Conservation (phyloP, 2,113 vertebrate species). For the Cyphomyrus discorhynchus region DNA sequence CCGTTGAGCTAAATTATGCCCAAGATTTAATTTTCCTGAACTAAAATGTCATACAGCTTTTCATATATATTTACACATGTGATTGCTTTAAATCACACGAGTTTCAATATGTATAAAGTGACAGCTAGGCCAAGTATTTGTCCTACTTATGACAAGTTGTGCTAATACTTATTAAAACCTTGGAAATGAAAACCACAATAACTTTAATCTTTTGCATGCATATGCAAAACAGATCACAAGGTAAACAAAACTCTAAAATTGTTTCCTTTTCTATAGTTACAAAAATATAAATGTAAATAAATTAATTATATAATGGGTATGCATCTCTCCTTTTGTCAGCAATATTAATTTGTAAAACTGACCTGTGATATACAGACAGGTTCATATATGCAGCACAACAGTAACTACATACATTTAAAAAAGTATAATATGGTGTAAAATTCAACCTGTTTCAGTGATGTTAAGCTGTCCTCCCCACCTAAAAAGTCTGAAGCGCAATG, state of each 20-base stretch:
- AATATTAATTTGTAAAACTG: constrained; percentile 22
- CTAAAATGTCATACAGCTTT: constrained; percentile 5
- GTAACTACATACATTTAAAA: constrained; percentile 11
- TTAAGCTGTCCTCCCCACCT: not conserved
- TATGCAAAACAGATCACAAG: constrained; percentile 42
- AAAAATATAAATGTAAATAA: constrained; percentile 67
- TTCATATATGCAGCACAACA: constrained; percentile 6
- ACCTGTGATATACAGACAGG: constrained; percentile 13
- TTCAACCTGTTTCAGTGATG: not conserved
- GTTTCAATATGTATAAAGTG: not conserved
- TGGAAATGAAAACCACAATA: constrained; percentile 36
- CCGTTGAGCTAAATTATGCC: not conserved
- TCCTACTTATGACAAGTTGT: constrained; percentile 14
- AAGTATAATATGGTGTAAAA: constrained; percentile 6
- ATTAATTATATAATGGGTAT: constrained; percentile 55
- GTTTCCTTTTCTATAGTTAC: constrained; percentile 53
- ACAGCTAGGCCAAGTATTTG: constrained; percentile 9
- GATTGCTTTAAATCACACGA: not conserved
- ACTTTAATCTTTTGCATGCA: constrained; percentile 47
- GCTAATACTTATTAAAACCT: constrained; percentile 17
- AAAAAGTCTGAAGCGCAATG: not conserved
- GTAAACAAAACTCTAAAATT: constrained; percentile 55
- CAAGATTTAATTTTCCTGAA: not conserved
- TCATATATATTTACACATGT: not conserved
- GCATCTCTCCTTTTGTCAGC: constrained; percentile 27